phyloP scores from a whole-genome alignment of 2,888 invertebrate genomes.

The Xylota sylvarum region DNA sequence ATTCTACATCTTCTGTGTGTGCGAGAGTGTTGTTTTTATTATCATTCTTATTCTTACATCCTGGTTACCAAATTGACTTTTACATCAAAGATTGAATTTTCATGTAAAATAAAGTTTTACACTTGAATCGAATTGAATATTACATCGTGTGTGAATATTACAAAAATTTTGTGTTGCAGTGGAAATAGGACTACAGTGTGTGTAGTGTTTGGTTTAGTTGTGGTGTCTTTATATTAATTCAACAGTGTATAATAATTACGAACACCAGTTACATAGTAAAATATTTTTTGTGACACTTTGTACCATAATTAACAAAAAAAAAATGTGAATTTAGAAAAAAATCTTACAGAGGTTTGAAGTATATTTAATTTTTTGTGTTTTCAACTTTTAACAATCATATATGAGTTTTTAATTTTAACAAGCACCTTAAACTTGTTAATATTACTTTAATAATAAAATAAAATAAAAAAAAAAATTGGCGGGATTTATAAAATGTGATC shows the following conservation, averaged over 20 bases:
- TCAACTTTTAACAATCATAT: background rate
- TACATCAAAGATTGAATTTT: conserved; percentile 38
- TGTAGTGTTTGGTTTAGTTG: background rate
- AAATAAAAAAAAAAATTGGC: conserved; percentile 18
- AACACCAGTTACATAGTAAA: conserved; percentile 22
- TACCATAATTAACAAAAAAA: background rate
- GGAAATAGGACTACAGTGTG: conserved; percentile 5
- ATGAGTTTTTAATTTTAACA: background rate
- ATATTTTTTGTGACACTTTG: conserved; percentile 35
- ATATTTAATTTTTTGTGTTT: background rate
- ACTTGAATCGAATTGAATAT: conserved; percentile 13
- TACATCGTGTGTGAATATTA: conserved; percentile 19
- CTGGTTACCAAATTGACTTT: conserved; percentile 51
- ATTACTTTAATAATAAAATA: background rate
- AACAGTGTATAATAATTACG: conserved; percentile 40
- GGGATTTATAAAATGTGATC: conserved; percentile 32
- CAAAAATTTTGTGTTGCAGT: background rate
- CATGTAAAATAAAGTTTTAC: conserved; percentile 37
- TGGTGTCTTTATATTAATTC: conserved; percentile 50
- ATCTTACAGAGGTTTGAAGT: background rate
- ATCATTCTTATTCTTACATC: conserved; percentile 62
- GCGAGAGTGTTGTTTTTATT: conserved; percentile 60
- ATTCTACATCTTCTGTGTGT: conserved; percentile 66
- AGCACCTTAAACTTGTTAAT: background rate
- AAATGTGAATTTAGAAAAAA: conserved; percentile 18